phyloP scores from a whole-genome alignment of 2,113 vertebrate species.

The Orycteropus afer region DNA sequence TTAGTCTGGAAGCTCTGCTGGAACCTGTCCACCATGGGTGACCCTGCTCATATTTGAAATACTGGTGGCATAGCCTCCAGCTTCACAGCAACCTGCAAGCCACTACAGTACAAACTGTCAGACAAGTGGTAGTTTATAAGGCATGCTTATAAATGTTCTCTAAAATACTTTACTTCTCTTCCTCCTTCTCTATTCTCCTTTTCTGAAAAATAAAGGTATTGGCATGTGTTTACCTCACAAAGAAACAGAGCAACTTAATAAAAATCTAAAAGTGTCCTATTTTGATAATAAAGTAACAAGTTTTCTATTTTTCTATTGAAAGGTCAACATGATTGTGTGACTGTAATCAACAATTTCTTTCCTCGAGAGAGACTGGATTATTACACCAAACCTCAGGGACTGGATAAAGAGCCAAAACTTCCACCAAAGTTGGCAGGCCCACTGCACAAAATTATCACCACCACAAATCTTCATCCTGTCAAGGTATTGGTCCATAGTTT shows the following conservation, averaged over 20 bases:
- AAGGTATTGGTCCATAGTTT: conserved; percentile 88
- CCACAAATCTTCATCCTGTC: conserved; percentile 96
- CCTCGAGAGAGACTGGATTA: conserved; percentile 96
- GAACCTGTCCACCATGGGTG: no score
- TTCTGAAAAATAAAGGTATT: neutral
- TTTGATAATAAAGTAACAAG: conserved; percentile 43
- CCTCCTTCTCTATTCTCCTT: neutral
- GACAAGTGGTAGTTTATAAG: neutral
- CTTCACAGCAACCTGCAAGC: no score
- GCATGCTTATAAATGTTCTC: neutral
- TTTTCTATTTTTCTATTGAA: conserved; percentile 68
- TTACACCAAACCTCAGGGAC: conserved; percentile 95
- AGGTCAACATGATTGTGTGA: conserved; percentile 99
- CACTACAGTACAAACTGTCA: no score
- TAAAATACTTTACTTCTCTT: neutral
- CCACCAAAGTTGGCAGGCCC: conserved; percentile 94
- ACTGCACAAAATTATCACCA: conserved; percentile 97
- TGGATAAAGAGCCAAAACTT: conserved; percentile 96
- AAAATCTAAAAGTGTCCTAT: neutral
- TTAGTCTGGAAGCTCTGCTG: no score
- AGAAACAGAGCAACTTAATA: neutral
- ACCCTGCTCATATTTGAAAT: no score
- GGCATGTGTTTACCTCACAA: neutral
- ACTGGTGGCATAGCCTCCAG: no score
- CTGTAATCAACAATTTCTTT: conserved; percentile 99